A percentile compares a stretch with the other conserved stretches of the same genome.
These are phyloP conservation scores for Holcopasites calliopsidis DNA, from an alignment of 1,140 invertebrate species.

Conservation along the genomic window DNA sequence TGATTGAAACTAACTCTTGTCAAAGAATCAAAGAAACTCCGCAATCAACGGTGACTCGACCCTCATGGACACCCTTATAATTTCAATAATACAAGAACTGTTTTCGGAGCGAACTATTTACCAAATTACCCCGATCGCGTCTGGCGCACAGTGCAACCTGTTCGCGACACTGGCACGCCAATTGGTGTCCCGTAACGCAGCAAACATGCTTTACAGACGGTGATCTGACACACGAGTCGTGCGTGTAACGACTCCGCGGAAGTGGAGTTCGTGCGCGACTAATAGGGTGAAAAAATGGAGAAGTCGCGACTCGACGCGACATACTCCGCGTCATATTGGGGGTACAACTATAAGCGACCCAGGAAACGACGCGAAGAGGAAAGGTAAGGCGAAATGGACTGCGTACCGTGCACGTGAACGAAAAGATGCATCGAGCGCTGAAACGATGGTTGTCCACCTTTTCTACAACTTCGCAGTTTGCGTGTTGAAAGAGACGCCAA, in stretches of 20 bases:
- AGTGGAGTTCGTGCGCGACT: neutral
- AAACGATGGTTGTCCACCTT: neutral
- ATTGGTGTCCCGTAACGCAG: neutral
- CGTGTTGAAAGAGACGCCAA: neutral
- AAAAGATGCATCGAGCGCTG: slow-evolving; percentile 28
- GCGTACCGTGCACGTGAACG: slow-evolving; percentile 11
- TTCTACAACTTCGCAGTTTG: neutral
- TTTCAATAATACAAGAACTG: too few relatives aligned
- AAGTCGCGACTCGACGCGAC: slow-evolving; percentile 9
- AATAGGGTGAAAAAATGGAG: neutral
- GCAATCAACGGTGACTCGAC: too few relatives aligned
- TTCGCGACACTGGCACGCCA: neutral
- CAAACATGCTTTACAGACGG: too few relatives aligned
- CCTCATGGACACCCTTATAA: too few relatives aligned
- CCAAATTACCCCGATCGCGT: too few relatives aligned
- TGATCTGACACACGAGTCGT: neutral
- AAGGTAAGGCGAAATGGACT: neutral
- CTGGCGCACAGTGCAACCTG: too few relatives aligned
- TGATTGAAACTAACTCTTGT: too few relatives aligned
- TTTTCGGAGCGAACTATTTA: too few relatives aligned
- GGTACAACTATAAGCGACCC: slow-evolving; percentile 35
- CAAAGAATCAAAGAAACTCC: too few relatives aligned
- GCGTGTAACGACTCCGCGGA: neutral
- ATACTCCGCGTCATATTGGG: neutral
- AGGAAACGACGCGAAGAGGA: slow-evolving; percentile 29